Conservation (phyloP, 2,113 vertebrate genomes). For the Taurulus bubalis region DNA sequence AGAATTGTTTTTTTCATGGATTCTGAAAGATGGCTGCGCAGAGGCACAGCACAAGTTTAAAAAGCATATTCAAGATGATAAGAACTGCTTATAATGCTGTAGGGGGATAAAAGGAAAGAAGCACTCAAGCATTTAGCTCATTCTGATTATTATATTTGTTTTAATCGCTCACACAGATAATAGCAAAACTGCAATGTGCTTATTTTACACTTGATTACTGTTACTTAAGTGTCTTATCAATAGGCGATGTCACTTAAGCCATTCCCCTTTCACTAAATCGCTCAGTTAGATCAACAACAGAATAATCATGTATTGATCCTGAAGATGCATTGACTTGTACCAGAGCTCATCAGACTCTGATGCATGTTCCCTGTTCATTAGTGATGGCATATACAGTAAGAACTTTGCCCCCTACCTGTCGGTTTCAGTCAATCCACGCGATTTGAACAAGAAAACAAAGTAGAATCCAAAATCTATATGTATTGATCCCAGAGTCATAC, state of each 20-base stretch:
- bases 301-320: conserved; percentile 28
- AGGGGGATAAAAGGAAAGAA: not conserved
- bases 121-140: not conserved
- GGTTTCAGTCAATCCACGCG: not conserved
- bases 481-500: not conserved
- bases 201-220: not conserved
- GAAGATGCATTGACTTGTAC: not conserved
- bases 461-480: not conserved
- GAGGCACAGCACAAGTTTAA: not conserved
- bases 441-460: not conserved
- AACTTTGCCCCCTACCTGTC: not conserved
- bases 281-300: conserved; percentile 2
- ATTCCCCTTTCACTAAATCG: not conserved
- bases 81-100: not conserved
- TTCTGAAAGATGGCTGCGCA: not conserved
- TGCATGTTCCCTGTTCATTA: not conserved
- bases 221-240: conserved; percentile 1
- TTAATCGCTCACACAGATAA: not conserved
- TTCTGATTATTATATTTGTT: not conserved
- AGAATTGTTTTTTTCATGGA: too few species aligned
- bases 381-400: not conserved
- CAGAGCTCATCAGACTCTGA: conserved; percentile 8
- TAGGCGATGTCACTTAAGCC: not conserved
- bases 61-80: not conserved
- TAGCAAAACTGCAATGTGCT: not conserved